phyloP scores from a whole-genome alignment of 2,797 vertebrate species.

The Hoplostethus atlanticus region DNA sequence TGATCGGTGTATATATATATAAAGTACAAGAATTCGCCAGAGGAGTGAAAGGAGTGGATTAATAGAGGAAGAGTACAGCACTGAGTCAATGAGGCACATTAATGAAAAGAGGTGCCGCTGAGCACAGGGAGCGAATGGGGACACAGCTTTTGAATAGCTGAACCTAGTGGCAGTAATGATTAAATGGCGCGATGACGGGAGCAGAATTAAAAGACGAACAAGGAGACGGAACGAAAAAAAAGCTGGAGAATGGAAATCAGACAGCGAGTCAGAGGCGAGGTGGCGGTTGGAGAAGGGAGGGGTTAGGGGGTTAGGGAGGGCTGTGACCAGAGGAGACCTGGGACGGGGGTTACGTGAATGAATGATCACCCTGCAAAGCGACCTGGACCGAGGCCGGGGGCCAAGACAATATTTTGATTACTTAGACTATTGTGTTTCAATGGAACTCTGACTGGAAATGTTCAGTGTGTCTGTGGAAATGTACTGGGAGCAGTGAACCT shows the following conservation, averaged over 20 bases:
- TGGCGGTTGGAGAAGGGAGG: not conserved
- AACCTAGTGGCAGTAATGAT: conserved; percentile 44
- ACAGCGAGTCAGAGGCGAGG: conserved; percentile 24
- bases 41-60: conserved; percentile 48
- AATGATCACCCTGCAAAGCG: not conserved
- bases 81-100: conserved; percentile 55
- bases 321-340: conserved; percentile 6
- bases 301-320: not conserved
- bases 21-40: conserved; percentile 57
- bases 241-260: conserved; percentile 12
- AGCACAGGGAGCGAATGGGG: conserved; percentile 33
- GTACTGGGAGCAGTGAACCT: no score
- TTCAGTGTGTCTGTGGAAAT: no score
- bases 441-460: no score
- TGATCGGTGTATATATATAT: conserved; percentile 16
- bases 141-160: conserved; percentile 48
- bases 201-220: conserved; percentile 43
- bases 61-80: conserved; percentile 56
- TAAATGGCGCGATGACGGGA: conserved; percentile 33
- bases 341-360: not conserved
- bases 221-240: conserved; percentile 26
- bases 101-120: conserved; percentile 59
- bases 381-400: no score
- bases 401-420: no score
- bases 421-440: no score